Evolutionary conservation across 2,797 vertebrate species (phyloP), one percentile per base, ranked within the genome.

Genomic region (Thalassophryne amazonica): DNA sequence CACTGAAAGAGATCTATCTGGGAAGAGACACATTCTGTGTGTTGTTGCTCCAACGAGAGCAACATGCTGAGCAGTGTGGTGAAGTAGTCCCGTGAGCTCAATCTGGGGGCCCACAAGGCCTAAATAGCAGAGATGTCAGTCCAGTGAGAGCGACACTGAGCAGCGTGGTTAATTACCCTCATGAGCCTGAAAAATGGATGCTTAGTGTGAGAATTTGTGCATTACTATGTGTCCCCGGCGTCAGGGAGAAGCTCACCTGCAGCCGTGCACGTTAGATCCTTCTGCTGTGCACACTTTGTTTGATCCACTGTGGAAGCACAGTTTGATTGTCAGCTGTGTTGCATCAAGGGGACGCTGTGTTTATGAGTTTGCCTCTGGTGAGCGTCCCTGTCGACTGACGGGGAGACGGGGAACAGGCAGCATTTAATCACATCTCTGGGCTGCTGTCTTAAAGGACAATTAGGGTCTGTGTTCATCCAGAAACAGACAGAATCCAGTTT

Each of bases 351-450:
- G 73, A 73, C 68, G 66, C 57, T 36, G 79, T 80, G 84, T 86
- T 86, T 85, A 78, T 88, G 80, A 82, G 60, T 72, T 72, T 60
- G 57, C 68, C 80, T 71, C 52, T 79, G 74, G 73, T 79, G 75
- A 60, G 60, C 57, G 46, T 84, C 74, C 74, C 80, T n/a, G n/a
- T n/a, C n/a, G n/a, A 84, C 83, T 86, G 84, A 85, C 72, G 69
- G 76, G 24, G 68, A 84, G 67, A n/a, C n/a, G n/a, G n/a, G 17
- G 67, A 86, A 73, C 40, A 50, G 37, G 46, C 49, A 67, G 61
- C 40, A 69, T 72, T 82, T 85, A 83, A 89, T 86, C 80, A 83
- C 78, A 77, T 81, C 79, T 72, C 54, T 42, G 53, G 62, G 78
- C 60, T 60, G 58, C 48, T 59, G 69, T 61, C 62, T 80, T 69